A percentile compares a stretch with the other conserved stretches of the same genome.
These are phyloP conservation scores for Homarus americanus DNA, from an alignment of 1,140 invertebrate genomes.

Conservation along the genomic window DNA sequence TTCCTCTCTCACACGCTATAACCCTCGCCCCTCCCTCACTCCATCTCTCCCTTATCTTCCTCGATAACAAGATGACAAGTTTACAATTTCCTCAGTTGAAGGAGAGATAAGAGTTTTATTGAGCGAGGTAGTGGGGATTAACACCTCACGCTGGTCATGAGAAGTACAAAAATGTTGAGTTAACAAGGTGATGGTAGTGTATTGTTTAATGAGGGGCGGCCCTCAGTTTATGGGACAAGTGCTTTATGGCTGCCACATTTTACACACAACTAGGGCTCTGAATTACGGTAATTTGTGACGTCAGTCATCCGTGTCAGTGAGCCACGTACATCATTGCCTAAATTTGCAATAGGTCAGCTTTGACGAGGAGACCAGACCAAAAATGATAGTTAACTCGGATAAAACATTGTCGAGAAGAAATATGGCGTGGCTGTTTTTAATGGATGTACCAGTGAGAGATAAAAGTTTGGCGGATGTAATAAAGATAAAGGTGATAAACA, in stretches of 20 bases:
- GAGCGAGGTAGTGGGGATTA: no score
- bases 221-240: background rate
- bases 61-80: no score
- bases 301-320: constrained; percentile 14
- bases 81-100: no score
- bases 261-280: background rate
- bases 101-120: no score
- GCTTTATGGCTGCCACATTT: background rate
- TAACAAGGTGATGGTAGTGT: background rate
- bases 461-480: background rate
- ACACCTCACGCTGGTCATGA: no score
- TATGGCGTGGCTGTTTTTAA: background rate
- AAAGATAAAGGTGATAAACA: background rate
- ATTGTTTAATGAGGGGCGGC: background rate
- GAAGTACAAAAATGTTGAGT: background rate
- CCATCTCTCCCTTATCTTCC: no score
- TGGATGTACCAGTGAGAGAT: background rate
- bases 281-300: constrained; percentile 7
- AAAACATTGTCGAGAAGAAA: background rate
- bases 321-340: background rate
- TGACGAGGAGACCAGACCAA: background rate
- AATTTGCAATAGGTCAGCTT: constrained; percentile 2
- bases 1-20: no score
- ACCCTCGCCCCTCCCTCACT: no score
- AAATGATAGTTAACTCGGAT: background rate